Evolutionary conservation across 2,113 vertebrate genomes (phyloP).

Genomic region (Dipodomys merriami): DNA sequence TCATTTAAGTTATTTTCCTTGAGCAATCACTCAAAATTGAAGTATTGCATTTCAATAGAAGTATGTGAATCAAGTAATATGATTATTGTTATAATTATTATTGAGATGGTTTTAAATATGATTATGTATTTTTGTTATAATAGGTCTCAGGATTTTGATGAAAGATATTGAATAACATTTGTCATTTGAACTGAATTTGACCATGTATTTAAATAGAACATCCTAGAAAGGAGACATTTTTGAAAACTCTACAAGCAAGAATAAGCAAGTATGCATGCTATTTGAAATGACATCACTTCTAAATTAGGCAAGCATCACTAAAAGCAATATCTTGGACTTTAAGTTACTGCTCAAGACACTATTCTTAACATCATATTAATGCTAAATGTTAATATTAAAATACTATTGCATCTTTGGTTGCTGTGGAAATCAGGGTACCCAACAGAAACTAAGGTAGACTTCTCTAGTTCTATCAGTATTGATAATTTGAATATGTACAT

Average conservation of each 20-base stretch:
- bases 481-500: not conserved
- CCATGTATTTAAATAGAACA: constrained; percentile 8
- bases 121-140: not conserved
- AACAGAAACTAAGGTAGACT: constrained; percentile 51
- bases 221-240: constrained; percentile 12
- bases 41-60: not conserved
- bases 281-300: constrained; percentile 68
- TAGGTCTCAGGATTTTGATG: too few species aligned
- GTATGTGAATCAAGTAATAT: not conserved
- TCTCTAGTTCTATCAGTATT: not conserved
- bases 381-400: constrained; percentile 78
- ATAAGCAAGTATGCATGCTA: constrained; percentile 36
- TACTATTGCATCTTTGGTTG: constrained; percentile 69
- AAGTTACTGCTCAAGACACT: constrained; percentile 71
- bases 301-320: constrained; percentile 37
- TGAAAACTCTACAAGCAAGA: constrained; percentile 48
- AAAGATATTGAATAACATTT: not conserved
- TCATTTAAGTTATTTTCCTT: not conserved
- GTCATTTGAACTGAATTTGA: not conserved
- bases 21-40: constrained; percentile 13
- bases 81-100: not conserved
- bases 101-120: constrained; percentile 15
- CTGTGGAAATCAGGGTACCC: constrained; percentile 76
- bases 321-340: constrained; percentile 54
- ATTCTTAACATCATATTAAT: constrained; percentile 72